Evolutionary conservation across 2,888 invertebrate species (phyloP), one percentile per base, ranked within the genome.

Genomic region (Drosophila basisetae): DNA sequence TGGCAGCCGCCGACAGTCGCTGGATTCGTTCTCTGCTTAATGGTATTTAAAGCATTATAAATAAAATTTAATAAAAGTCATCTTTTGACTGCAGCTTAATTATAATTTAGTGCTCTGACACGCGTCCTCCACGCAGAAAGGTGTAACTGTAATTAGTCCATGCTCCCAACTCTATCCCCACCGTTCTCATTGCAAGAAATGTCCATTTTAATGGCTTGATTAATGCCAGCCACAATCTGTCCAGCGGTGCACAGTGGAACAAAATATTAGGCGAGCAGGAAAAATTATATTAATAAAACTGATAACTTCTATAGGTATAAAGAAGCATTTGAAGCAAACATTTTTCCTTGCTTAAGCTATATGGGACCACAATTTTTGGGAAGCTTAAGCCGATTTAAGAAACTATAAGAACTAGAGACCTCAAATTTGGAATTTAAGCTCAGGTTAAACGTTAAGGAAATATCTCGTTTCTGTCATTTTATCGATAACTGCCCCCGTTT

Each of bases 161-260:
- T 2, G 7, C 37, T 22, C 22, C 49, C 37, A 52, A 22, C 41
- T 54, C 31, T 53, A 25, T 41, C 39, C 70, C 56, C 66, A 75
- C 60, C 60, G 71, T 70, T 66, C 66, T 81, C 80, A 80, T 78
- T 71, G 78, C 73, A 64, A 77, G 85, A 82, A 87, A 87, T 87
- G 90, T 82, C 76, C 90, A 89, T 91, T 87, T 87, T 90, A 87
- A 89, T 87, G 82, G 84, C 91, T 87, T 87, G 87, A 87, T 87
- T 87, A 90, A 90, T 87, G 90, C 78, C 69, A 73, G 89, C 70
- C 65, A 71, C 73, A 79, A 87, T 69, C 83, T 82, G 71, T 70
- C 76, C 82, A 76, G 68, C 83, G 67, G 58, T 16, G 55, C 28
- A 89, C 85, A 73, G 71, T 84, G 88, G 64, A 1, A 0, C 58